Conservation (phyloP, 2,113 vertebrate genomes). For the Laticauda laticaudata region DNA sequence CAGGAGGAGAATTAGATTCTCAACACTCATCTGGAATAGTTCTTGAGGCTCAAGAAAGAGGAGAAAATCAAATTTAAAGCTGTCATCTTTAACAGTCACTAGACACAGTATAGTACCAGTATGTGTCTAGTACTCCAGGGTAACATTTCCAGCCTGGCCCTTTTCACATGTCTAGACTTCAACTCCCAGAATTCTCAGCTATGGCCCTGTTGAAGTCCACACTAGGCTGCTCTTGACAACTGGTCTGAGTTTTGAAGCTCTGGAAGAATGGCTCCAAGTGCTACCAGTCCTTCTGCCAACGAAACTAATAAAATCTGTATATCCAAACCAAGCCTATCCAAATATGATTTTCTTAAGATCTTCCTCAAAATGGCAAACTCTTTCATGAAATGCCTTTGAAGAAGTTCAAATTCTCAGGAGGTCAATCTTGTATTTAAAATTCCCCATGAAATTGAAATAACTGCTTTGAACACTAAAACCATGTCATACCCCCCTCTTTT, state of each 20-base stretch:
- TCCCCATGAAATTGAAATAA: constrained; percentile 19
- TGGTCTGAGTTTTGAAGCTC: not conserved
- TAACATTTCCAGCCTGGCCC: not conserved
- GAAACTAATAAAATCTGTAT: not conserved
- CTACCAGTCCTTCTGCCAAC: not conserved
- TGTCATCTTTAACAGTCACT: not conserved
- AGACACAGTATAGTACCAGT: not conserved
- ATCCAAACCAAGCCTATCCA: not conserved
- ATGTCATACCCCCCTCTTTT: constrained; percentile 45
- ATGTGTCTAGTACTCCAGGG: not conserved
- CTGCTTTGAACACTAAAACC: constrained; percentile 41
- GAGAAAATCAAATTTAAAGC: not conserved
- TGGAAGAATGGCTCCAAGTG: constrained; percentile 3
- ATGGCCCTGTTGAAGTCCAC: not conserved
- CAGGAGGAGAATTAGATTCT: not conserved
- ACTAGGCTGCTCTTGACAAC: not conserved
- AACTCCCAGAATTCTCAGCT: not conserved
- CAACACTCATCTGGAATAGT: not conserved
- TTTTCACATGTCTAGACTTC: not conserved
- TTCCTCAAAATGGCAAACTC: constrained; percentile 6
- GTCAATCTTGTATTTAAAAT: constrained; percentile 18
- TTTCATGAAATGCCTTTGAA: constrained; percentile 61
- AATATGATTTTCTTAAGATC: constrained; percentile 9
- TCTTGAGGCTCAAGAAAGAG: not conserved
- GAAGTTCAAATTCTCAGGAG: constrained; percentile 49